A percentile compares a stretch with the other conserved stretches of the same genome.
Evolutionary conservation across 2,888 invertebrate genomes (phyloP).

Genomic region (Philhelius pedissequus): DNA sequence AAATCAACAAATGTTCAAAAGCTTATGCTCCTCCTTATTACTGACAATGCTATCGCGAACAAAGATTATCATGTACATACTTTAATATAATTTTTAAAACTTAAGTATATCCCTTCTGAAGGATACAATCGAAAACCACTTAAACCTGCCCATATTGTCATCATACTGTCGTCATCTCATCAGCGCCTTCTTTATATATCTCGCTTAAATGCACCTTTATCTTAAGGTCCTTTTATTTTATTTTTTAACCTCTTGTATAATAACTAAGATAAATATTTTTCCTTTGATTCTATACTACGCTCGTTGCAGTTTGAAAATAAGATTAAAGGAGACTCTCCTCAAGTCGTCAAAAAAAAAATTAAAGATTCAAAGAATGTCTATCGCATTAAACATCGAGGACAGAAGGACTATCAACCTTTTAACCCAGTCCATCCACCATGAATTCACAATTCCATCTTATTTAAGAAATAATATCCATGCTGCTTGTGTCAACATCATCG

Average conservation of each 20-base stretch:
- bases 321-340: conserved; percentile 52
- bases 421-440: conserved; percentile 19
- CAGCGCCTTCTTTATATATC: background rate
- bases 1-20: background rate
- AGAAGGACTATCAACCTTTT: conserved; percentile 27
- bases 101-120: conserved; percentile 6
- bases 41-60: background rate
- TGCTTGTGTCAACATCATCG: conserved; percentile 45
- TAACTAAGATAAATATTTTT: conserved; percentile 60
- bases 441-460: conserved; percentile 45
- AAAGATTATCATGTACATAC: background rate
- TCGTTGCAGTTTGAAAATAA: conserved; percentile 43
- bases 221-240: background rate
- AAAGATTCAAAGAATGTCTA: conserved; percentile 33
- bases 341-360: conserved; percentile 19
- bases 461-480: conserved; percentile 43
- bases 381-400: conserved; percentile 59
- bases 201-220: background rate
- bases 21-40: background rate
- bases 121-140: conserved; percentile 65
- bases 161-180: too few species aligned
- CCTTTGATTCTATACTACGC: conserved; percentile 24
- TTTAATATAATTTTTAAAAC: background rate
- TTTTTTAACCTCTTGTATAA: conserved; percentile 29
- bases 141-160: conserved; percentile 23